phyloP scores from a whole-genome alignment of 92 coral and sea anemone species.

The Bergia puertoricense region DNA sequence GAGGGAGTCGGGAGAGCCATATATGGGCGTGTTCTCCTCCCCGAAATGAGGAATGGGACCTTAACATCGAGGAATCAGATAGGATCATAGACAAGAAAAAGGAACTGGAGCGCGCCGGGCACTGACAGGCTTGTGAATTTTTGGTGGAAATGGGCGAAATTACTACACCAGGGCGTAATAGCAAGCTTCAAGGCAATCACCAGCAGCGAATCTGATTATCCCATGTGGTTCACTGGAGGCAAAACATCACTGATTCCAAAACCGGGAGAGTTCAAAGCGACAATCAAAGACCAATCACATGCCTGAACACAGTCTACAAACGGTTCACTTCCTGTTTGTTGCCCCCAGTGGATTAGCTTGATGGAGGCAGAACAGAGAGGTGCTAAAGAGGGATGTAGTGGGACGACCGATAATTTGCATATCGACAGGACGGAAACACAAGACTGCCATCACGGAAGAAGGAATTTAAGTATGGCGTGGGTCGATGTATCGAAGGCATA shows the following conservation, averaged over 20 bases:
- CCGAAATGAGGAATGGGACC: slow-evolving; percentile 15
- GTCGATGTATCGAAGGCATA: not conserved
- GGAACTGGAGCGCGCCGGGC: slow-evolving; percentile 43
- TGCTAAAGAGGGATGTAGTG: not conserved
- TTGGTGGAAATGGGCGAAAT: slow-evolving; percentile 28
- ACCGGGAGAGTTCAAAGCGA: slow-evolving; percentile 38
- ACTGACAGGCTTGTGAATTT: slow-evolving; percentile 24
- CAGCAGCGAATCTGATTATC: not conserved
- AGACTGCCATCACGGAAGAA: not conserved
- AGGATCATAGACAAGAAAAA: slow-evolving; percentile 12
- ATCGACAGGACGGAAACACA: slow-evolving; percentile 13
- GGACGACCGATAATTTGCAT: not conserved
- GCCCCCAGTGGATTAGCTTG: not conserved
- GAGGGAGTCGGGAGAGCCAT: too few relatives aligned
- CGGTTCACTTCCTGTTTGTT: not conserved
- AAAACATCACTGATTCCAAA: slow-evolving; percentile 36
- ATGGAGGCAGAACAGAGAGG: slow-evolving; percentile 36
- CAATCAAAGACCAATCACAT: slow-evolving; percentile 40
- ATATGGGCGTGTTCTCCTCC: not conserved
- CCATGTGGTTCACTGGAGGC: slow-evolving; percentile 46
- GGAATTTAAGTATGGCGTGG: not conserved
- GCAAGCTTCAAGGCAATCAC: not conserved
- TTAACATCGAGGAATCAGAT: not conserved
- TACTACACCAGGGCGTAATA: slow-evolving; percentile 42
- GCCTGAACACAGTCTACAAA: slow-evolving; percentile 19